Conservation (phyloP, 2,888 invertebrate genomes). For the Cheilosia urbana region DNA sequence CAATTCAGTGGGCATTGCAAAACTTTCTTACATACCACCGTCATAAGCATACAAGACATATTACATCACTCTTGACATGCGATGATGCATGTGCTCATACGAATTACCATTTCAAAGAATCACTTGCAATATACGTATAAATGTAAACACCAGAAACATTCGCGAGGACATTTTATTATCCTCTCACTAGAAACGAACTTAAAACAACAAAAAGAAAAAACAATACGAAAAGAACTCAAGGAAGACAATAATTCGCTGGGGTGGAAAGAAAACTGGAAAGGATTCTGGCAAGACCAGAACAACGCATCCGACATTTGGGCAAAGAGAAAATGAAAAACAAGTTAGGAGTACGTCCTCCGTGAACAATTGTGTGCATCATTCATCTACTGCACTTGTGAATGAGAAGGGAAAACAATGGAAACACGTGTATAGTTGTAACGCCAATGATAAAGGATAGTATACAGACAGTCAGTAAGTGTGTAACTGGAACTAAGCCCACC, state of each 20-base stretch:
- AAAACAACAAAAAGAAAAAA: conserved; percentile 18
- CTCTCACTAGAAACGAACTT: conserved; percentile 8
- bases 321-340: conserved; percentile 35
- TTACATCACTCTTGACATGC: neutral
- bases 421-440: conserved; percentile 54
- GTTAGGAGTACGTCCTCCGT: conserved; percentile 23
- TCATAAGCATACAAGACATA: too few relatives aligned
- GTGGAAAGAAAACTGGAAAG: conserved; percentile 43
- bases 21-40: too few relatives aligned
- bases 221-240: conserved; percentile 32
- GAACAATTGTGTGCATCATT: neutral
- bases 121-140: conserved; percentile 21
- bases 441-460: conserved; percentile 34
- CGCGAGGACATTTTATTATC: conserved; percentile 26
- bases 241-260: conserved; percentile 50
- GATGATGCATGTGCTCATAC: conserved; percentile 4
- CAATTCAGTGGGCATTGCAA: too few relatives aligned
- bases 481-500: conserved; percentile 21
- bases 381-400: conserved; percentile 15
- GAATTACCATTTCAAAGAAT: conserved; percentile 43
- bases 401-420: conserved; percentile 46
- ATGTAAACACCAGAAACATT: conserved; percentile 8
- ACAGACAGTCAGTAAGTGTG: conserved; percentile 18
- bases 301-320: conserved; percentile 23
- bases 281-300: conserved; percentile 22